These are phyloP conservation scores for Pantala flavescens DNA, from an alignment of 1,140 invertebrate genomes.

Conservation along the genomic window DNA sequence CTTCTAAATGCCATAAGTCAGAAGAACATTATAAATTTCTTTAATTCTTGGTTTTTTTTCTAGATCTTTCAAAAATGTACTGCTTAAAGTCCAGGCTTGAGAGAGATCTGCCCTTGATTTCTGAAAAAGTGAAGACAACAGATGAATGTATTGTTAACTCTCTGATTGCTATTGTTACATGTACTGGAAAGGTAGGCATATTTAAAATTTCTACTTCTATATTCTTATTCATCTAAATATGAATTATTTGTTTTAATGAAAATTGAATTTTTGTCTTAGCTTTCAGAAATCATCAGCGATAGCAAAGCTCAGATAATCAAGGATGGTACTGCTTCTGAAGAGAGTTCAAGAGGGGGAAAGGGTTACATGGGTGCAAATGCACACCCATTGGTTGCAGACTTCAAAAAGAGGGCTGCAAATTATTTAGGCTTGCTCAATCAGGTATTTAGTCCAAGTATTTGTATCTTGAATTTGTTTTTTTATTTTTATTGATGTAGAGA, in stretches of 20 bases:
- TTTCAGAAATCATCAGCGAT: background rate
- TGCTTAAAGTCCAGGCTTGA: slow-evolving; percentile 37
- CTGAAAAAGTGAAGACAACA: slow-evolving; percentile 34
- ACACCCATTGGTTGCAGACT: slow-evolving; percentile 19
- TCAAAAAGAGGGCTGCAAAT: slow-evolving; percentile 19
- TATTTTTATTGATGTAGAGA: background rate
- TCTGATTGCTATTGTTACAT: slow-evolving; percentile 31
- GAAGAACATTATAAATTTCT: too few relatives aligned
- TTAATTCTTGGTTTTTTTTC: slow-evolving; percentile 18
- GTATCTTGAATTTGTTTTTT: background rate
- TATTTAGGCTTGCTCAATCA: slow-evolving; percentile 20
- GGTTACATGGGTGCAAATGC: background rate
- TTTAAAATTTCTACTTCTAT: background rate
- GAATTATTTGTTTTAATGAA: background rate
- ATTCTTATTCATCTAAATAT: background rate
- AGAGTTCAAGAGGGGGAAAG: background rate
- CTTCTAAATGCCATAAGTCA: too few relatives aligned
- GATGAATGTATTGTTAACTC: slow-evolving; percentile 37
- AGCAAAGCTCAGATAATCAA: background rate
- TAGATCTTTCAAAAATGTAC: slow-evolving; percentile 37
- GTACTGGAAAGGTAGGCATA: slow-evolving; percentile 29
- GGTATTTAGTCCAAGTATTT: slow-evolving; percentile 12
- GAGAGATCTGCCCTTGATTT: slow-evolving; percentile 34
- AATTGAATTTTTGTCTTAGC: slow-evolving; percentile 10
- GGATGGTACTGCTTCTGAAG: background rate